Base-by-base conservation (phyloP, 2,113 vertebrate genomes). In the Phylloscopus whistleri region DNA sequence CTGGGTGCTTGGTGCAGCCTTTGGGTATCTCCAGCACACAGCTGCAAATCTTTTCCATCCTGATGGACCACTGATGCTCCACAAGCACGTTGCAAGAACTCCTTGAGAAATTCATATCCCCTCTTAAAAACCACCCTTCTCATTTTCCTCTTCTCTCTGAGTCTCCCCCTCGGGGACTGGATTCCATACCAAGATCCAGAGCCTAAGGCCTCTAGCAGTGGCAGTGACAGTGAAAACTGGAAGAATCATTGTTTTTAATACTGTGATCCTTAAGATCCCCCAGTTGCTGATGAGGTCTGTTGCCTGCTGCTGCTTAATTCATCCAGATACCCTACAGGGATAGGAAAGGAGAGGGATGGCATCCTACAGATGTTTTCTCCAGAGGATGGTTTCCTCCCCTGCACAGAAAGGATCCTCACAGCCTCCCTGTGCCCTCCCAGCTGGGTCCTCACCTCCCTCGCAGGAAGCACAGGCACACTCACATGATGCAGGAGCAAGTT, bases 401-500 rank as follows among this genome's bases (percentile, higher is more conserved):
- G 72, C 56, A 53, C 1, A 64, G 63, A 80, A 84, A 67, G 60
- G 53, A 75, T 88, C 68, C 89, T 95, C 56, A 26, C 62, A 80
- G 41, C 37, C 55, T 69, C 76, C 44, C 75, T 87, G 83, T 2
- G 3, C 87, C 83, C 90, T 88, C 90, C 87, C 76, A 60, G 90
- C 72, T 76, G 7, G 51, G 82, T 94, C 81, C 95, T 96, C 13
- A 5, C 94, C 92, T 95, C 86, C 93, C 92, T 87, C 35, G 3
- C 75, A 75, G 70, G 91, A 87, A 91, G 91, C 59, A 92, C 13
- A 91, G 37, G n/a, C 94, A 94, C 44, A 1, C 81, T 95, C 24
- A 1, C n/a, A 94, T 89, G 96, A 96, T 94, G 96, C 89, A 66
- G 95, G 86, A 96, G 83, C 94, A 82, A 91, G 75, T 84, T 90